These are phyloP conservation scores for Gasteruption jaculator DNA, from an alignment of 2,888 invertebrate species.

Conservation along the genomic window DNA sequence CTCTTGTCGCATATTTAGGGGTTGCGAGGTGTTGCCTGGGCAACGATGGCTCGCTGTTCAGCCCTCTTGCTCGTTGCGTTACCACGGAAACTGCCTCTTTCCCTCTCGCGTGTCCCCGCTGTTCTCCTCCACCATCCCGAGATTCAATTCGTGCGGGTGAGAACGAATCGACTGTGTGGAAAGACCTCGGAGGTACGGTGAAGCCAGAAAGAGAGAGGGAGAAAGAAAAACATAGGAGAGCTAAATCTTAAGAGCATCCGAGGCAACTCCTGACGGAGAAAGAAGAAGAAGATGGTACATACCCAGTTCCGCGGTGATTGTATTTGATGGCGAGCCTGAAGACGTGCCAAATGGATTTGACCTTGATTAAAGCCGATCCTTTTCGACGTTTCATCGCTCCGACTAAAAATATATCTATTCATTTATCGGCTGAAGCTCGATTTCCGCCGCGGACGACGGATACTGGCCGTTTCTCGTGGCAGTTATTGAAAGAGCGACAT, in stretches of 20 bases:
- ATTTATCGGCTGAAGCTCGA: too few relatives aligned
- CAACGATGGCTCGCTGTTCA: slow-evolving; percentile 35
- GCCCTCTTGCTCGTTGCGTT: too few relatives aligned
- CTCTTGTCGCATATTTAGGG: slow-evolving; percentile 33
- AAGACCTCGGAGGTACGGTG: background rate
- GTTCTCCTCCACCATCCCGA: background rate
- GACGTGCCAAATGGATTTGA: slow-evolving; percentile 28
- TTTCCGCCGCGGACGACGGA: too few relatives aligned
- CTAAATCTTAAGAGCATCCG: slow-evolving; percentile 27
- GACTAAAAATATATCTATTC: too few relatives aligned
- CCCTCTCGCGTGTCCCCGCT: slow-evolving; percentile 10
- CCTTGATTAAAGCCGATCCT: slow-evolving; percentile 27
- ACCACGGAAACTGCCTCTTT: too few relatives aligned
- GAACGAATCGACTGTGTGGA: slow-evolving; percentile 5
- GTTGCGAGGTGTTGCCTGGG: slow-evolving; percentile 42
- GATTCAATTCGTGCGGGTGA: background rate
- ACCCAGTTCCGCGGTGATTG: slow-evolving; percentile 23
- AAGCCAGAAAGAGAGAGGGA: slow-evolving; percentile 12
- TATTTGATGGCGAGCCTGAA: slow-evolving; percentile 31
- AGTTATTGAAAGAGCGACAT: too few relatives aligned
- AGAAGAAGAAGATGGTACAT: slow-evolving; percentile 12
- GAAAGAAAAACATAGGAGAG: slow-evolving; percentile 13
- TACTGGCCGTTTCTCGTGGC: too few relatives aligned
- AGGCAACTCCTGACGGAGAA: background rate
- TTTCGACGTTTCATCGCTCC: too few relatives aligned